Percentiles rank a stretch among this genome's conserved stretches.
phyloP scores from a whole-genome alignment of 2,888 invertebrate species.

The Spatulosminthurus flaviceps region DNA sequence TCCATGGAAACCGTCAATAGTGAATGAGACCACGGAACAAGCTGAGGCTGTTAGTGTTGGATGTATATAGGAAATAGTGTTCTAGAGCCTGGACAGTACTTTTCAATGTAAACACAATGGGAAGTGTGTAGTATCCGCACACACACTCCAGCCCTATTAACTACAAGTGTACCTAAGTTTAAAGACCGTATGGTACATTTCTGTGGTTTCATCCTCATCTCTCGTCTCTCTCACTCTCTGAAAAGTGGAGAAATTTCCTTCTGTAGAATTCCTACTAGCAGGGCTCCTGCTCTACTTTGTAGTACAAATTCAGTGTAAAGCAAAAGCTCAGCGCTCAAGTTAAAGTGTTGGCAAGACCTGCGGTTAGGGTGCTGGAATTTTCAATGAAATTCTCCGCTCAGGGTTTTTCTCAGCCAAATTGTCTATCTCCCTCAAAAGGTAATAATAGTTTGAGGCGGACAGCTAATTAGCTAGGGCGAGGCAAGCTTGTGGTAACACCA shows the following conservation, averaged over 20 bases:
- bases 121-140: neutral
- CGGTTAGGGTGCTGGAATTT: conserved; percentile 5
- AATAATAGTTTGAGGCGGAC: conserved; percentile 31
- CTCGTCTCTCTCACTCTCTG: neutral
- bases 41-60: too few species aligned
- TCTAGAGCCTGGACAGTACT: too few species aligned
- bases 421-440: conserved; percentile 18
- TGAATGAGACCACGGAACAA: too few species aligned
- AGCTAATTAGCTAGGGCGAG: conserved; percentile 27
- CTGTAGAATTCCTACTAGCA: too few species aligned
- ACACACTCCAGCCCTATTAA: neutral
- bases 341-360: conserved; percentile 7
- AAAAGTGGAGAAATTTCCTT: neutral
- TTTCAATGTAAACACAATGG: too few species aligned
- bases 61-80: too few species aligned
- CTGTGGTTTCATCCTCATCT: conserved; percentile 18
- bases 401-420: conserved; percentile 12
- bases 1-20: too few species aligned
- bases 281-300: too few species aligned
- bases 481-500: conserved; percentile 19
- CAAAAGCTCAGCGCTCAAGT: neutral
- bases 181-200: conserved; percentile 13
- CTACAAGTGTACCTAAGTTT: neutral
- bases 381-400: conserved; percentile 18
- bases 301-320: too few species aligned